A percentile compares a stretch with the other conserved stretches of the same genome.
Evolutionary conservation across 2,888 invertebrate genomes (phyloP).

Genomic region (Pomacea canaliculata): DNA sequence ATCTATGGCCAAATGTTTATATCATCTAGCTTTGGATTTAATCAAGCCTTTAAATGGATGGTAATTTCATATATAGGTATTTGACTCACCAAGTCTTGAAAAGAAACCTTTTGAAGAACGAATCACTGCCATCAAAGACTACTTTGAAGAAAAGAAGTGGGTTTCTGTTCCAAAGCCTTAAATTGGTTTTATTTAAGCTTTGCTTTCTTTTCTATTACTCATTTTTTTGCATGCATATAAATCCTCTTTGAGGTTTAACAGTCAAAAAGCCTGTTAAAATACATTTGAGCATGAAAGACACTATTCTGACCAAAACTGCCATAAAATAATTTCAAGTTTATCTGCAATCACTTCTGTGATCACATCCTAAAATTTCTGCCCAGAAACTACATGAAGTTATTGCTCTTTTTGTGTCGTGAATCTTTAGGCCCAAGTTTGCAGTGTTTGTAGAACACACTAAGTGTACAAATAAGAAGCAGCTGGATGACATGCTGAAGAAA

Average conservation of each 20-base stretch:
- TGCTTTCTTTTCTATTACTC: not conserved
- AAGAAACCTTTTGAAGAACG: slow-evolving; percentile 61
- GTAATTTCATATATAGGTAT: slow-evolving; percentile 45
- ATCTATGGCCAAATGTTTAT: not conserved
- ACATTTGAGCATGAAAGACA: too few relatives aligned
- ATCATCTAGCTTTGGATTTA: not conserved
- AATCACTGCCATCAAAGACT: slow-evolving; percentile 50
- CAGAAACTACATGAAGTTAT: too few relatives aligned
- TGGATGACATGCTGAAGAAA: slow-evolving; percentile 58
- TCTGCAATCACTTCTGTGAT: too few relatives aligned
- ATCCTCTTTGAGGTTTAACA: too few relatives aligned
- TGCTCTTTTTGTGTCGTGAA: too few relatives aligned
- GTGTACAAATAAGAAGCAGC: slow-evolving; percentile 54
- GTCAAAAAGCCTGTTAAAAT: too few relatives aligned
- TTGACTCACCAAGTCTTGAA: slow-evolving; percentile 62
- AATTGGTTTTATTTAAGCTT: not conserved
- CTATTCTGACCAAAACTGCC: too few relatives aligned
- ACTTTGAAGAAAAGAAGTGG: slow-evolving; percentile 59
- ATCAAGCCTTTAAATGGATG: too few relatives aligned
- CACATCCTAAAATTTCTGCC: too few relatives aligned
- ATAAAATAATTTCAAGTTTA: too few relatives aligned
- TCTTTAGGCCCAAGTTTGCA: slow-evolving; percentile 53
- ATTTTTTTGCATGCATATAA: not conserved
- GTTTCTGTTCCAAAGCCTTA: slow-evolving; percentile 26
- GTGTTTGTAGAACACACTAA: slow-evolving; percentile 57